Percentiles rank a stretch among this genome's conserved stretches.
Evolutionary conservation across 2,113 vertebrate genomes (phyloP).

Genomic region (Dryoscopus gambensis): DNA sequence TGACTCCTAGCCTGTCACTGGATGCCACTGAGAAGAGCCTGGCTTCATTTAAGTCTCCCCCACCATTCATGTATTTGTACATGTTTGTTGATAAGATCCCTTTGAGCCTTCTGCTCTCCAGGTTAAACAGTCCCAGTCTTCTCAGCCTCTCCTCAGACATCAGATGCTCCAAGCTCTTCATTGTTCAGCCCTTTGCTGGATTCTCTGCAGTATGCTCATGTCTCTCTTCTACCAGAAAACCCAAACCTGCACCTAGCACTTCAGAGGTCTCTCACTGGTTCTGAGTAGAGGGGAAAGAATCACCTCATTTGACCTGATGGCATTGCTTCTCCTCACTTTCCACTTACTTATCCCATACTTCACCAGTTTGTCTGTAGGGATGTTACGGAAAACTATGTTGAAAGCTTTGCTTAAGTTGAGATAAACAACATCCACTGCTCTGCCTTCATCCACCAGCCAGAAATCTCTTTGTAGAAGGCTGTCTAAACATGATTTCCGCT

Average conservation of each 20-base stretch:
- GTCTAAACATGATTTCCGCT: not conserved
- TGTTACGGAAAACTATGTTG: rapidly evolving
- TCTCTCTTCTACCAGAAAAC: not conserved
- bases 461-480: not conserved
- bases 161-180: not conserved
- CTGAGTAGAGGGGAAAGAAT: not conserved
- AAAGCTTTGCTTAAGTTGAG: not conserved
- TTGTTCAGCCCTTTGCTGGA: not conserved
- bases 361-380: not conserved
- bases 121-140: not conserved
- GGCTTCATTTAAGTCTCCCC: not conserved
- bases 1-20: not conserved
- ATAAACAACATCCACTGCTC: not conserved
- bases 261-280: not conserved
- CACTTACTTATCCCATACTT: not conserved
- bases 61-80: not conserved
- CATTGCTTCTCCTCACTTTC: not conserved
- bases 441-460: not conserved
- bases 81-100: not conserved
- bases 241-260: not conserved
- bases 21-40: not conserved
- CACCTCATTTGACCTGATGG: not conserved
- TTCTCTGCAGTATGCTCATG: not conserved
- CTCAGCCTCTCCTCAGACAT: not conserved
- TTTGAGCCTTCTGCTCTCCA: not conserved